Base-by-base conservation (phyloP, 2,888 invertebrate genomes). In the Blastobasis adustella region DNA sequence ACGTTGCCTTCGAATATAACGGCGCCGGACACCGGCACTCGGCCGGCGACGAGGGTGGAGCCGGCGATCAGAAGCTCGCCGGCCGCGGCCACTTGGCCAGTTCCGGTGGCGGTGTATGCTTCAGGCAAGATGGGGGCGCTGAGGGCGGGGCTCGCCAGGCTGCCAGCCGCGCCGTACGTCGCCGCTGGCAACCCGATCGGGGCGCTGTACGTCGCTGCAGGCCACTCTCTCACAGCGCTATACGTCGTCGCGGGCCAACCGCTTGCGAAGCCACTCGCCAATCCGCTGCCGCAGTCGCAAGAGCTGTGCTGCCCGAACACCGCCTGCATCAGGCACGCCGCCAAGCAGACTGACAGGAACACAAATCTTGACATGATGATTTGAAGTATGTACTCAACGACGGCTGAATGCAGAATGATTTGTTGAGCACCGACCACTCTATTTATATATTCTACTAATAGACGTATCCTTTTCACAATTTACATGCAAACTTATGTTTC, bases 11-110 rank as follows among this genome's bases (percentile, higher is more conserved):
- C 51, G 46, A 71, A 73, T 51, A 61, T 54, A 5, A 72, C 69
- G 0, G 61, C 54, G 4, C 73, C 73, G 1, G 62, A 50, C 5
- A 73, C 62, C 4, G 73, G 73, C 46, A 73, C 69, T 40, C 65
- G 65, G 0, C 73, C 73, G 5, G 60, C 50, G 0, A 73, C 58
- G n/a, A 55, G 37, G 2, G 72, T 66, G 10, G 61, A 57, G 36
- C 73, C 73, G 37, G 49, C 51, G 5, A 68, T 63, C 6, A 58
- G 62, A 37, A 63, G 52, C 49, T 64, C 65, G 0, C 66, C 65
- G 1, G 52, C 48, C 3, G 62, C 62, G 0, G 54, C 56, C 6
- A 64, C 55, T 5, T 54, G 58, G 41, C 66, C 66, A 50, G 49
- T 47, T 37, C 67, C 67, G n/a, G 46, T 38, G 39, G 61, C 61